These are phyloP conservation scores for Orientallactaga bullata DNA, from an alignment of 2,113 vertebrate genomes.

Conservation along the genomic window DNA sequence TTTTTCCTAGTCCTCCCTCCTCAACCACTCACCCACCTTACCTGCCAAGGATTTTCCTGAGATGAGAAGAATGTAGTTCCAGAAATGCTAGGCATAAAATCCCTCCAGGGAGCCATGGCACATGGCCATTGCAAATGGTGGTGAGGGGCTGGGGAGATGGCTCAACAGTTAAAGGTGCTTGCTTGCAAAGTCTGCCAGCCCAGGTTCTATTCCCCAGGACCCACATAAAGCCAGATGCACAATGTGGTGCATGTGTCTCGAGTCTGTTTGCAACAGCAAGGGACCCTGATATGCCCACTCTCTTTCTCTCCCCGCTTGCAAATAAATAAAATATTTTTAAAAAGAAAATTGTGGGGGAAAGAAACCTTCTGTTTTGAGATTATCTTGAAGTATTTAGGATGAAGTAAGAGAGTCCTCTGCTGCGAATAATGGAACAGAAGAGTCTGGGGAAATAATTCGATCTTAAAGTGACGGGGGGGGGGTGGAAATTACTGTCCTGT, in stretches of 20 bases:
- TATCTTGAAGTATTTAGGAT: not conserved
- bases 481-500: not conserved
- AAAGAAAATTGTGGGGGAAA: not conserved
- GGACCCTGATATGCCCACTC: too few relatives aligned
- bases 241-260: too few relatives aligned
- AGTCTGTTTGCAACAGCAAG: too few relatives aligned
- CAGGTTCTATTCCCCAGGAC: too few relatives aligned
- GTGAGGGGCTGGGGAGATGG: too few relatives aligned
- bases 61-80: not conserved
- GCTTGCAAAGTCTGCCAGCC: too few relatives aligned
- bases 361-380: accelerated
- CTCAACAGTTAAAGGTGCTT: too few relatives aligned
- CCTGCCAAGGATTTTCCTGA: not conserved
- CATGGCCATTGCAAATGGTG: not conserved
- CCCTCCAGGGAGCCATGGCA: not conserved
- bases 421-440: not conserved
- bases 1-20: not conserved
- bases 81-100: not conserved
- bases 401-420: not conserved
- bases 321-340: too few relatives aligned
- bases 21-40: not conserved
- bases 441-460: not conserved
- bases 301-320: too few relatives aligned
- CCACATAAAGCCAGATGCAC: too few relatives aligned
- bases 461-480: not conserved